Conservation (phyloP, 2,113 vertebrate genomes). For the Xenopus laevis region DNA sequence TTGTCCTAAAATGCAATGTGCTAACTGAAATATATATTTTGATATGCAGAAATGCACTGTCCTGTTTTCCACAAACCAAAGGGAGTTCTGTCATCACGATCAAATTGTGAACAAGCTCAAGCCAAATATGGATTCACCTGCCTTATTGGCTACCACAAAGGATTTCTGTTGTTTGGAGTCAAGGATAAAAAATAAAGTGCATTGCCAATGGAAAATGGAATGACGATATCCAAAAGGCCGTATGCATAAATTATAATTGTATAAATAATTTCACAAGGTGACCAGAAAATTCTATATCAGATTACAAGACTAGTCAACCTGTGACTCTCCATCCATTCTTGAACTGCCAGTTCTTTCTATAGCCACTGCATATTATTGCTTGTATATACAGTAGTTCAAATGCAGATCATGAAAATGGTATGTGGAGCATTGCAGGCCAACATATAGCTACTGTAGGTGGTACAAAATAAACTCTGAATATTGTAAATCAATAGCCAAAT, state of each 20-base stretch:
- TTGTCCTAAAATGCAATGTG: neutral
- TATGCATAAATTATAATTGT: conserved; percentile 54
- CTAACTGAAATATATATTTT: neutral
- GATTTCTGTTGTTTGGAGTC: conserved; percentile 77
- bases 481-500: no score
- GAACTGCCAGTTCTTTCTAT: no score
- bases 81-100: conserved; percentile 72
- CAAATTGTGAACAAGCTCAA: conserved; percentile 72
- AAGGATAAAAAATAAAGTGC: conserved; percentile 76
- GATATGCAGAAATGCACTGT: conserved; percentile 76
- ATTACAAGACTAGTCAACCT: no score
- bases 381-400: no score
- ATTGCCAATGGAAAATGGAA: conserved; percentile 83
- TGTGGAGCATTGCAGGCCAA: no score
- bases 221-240: conserved; percentile 67
- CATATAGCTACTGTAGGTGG: no score
- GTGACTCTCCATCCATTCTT: no score
- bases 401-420: no score
- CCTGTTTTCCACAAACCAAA: conserved; percentile 65
- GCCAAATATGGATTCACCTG: conserved; percentile 69
- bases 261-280: no score
- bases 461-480: no score
- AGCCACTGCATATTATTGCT: no score
- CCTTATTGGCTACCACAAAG: conserved; percentile 74
- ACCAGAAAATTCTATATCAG: no score